These are phyloP conservation scores for Acropternis orthonyx DNA, from an alignment of 2,797 vertebrate species.

Conservation along the genomic window DNA sequence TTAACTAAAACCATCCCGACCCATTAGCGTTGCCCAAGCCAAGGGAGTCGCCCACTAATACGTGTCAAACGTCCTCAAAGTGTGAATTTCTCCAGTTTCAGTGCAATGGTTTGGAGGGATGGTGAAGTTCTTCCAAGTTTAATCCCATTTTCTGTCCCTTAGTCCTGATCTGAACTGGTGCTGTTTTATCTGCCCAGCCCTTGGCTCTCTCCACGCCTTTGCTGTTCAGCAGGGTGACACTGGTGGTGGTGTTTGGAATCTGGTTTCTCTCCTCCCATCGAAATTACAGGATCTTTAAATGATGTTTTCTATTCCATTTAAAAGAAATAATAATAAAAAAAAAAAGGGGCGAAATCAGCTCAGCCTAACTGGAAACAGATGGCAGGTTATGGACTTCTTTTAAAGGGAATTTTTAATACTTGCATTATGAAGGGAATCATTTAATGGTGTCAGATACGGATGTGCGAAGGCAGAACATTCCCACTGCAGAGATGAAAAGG, in stretches of 20 bases:
- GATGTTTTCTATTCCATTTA: not conserved
- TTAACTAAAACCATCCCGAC: not conserved
- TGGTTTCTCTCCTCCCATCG: not conserved
- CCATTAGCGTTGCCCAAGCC: not conserved
- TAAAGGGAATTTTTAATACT: conserved; percentile 10
- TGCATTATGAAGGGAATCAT: not conserved
- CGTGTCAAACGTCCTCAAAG: not conserved
- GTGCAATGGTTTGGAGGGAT: not conserved
- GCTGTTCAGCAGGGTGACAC: not conserved
- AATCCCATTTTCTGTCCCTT: not conserved
- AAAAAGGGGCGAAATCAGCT: not conserved
- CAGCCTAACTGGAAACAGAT: conserved; percentile 55
- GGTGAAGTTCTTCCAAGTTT: not conserved
- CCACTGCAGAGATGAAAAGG: not conserved
- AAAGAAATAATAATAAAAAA: too few relatives aligned
- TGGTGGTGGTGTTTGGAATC: not conserved
- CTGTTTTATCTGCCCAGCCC: not conserved
- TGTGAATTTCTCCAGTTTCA: not conserved
- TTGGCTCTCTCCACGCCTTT: not conserved
- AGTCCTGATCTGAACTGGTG: not conserved
- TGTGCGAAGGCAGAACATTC: not conserved
- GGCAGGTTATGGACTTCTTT: conserved; percentile 2
- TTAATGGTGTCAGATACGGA: not conserved
- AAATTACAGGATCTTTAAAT: conserved; percentile 10
- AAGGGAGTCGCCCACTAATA: not conserved